Base-by-base conservation (phyloP, 2,797 vertebrate species). In the Streptopelia turtur region DNA sequence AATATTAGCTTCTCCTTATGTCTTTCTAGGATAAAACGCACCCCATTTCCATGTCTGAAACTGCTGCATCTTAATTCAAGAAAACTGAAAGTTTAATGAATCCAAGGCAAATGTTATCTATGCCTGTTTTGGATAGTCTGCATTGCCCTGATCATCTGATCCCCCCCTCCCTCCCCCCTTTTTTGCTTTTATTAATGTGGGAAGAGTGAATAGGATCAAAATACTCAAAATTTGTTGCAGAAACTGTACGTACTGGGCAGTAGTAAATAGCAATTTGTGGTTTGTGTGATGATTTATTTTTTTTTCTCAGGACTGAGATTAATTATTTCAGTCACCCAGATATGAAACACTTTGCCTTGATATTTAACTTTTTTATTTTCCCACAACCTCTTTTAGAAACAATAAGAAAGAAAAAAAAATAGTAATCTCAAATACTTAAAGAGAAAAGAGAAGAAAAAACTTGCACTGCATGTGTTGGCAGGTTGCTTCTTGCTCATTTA, bases 261-360 rank as follows among this genome's bases (percentile, higher is more conserved):
- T 0, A 92, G 64, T 92, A 95, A 89, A 72, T 91, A 92, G 81
- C 7, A 66, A 72, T 83, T 82, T 39, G 33, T 84, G 49, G 23
- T 77, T 80, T 95, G 39, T 90, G 68, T 84, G 75, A 94, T 83
- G 92, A 96, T 93, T 93, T 49, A 74, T 31, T 76, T 22, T 55
- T 77, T 89, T 60, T 9, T 65, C 4, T 68, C 4, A 5, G 22
- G 18, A 5, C 91, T 82, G 60, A 94, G 43, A 72, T 28, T 11
- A 92, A 88, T 30, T 2, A 52, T 16, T 16, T 92, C 30, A 69
- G 41, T 80, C 25, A 33, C 57, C 11, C 33, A 91, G 53, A 90
- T 49, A 37, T 11, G 17, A 31, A 71, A 69, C 27, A 4, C 1
- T 80, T 74, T 61, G 33, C 60, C 47, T 89, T 92, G 37, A 23